Base-by-base conservation (phyloP, 2,888 invertebrate species). In the Agrotis clavis region DNA sequence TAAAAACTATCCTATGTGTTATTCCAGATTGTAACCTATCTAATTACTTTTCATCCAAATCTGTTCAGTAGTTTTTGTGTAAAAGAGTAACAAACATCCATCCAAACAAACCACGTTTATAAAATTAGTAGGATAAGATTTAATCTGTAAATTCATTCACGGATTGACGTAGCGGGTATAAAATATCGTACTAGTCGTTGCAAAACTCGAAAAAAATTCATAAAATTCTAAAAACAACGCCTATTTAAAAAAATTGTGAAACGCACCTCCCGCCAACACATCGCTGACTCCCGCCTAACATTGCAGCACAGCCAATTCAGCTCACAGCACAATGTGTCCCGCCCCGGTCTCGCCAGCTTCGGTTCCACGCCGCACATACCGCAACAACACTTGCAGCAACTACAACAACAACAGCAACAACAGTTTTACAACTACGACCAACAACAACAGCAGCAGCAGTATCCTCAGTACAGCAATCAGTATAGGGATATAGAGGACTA, bases 231-330 rank as follows among this genome's bases (percentile, higher is more conserved):
- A 9, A 35, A 48, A 30, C 13, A 57, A 35, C 0, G 6, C n/a
- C 16, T 6, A 0, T 6, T 41, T 14, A 21, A 73, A 25, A n/a
- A 48, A 30, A 72, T 78, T 78, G 79, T 83, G 86, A 86, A 77
- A 61, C 85, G 80, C 67, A 76, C 83, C 82, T 82, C 82, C 74
- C 74, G 66, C 74, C 77, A 72, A 60, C 86, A 81, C 84, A 81
- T 72, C 74, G 86, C 87, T 86, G 85, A 86, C 82, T 68, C 72
- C 74, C 84, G 81, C 83, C 74, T 83, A 82, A 78, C 82, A 82
- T 84, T 94, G 81, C 96, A 96, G 96, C 96, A 96, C 95, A 96
- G 93, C 92, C 95, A 95, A 91, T 96, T 96, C 95, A 96, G 96
- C 93, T 96, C 96, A 83, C 95, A 95, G 92, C 96, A 96, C 93